Conservation (phyloP, 2,888 invertebrate genomes). For the Ptychoptera contaminata region DNA sequence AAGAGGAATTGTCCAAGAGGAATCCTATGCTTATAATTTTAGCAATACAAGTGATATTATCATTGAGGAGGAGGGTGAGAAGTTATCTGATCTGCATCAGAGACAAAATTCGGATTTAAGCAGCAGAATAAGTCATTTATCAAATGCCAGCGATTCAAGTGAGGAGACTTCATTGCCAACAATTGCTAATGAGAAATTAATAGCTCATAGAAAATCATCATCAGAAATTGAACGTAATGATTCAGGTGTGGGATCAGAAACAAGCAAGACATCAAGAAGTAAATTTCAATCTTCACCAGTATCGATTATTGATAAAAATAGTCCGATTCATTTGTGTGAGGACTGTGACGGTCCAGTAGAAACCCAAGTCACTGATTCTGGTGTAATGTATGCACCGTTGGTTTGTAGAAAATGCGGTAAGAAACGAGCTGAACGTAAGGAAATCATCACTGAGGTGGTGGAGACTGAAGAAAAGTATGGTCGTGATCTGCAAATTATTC, state of each 20-base stretch:
- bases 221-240: conserved; percentile 81
- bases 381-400: conserved; percentile 57
- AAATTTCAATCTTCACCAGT: conserved; percentile 42
- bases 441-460: conserved; percentile 87
- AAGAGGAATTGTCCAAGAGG: conserved; percentile 52
- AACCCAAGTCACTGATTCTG: conserved; percentile 53
- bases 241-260: conserved; percentile 85
- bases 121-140: conserved; percentile 58
- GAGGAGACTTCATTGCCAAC: conserved; percentile 61
- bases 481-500: conserved; percentile 76
- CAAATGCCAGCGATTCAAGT: conserved; percentile 71
- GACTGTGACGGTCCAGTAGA: conserved; percentile 76
- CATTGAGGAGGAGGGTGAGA: conserved; percentile 35
- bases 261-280: conserved; percentile 71
- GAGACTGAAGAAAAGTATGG: conserved; percentile 95
- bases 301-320: conserved; percentile 37
- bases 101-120: conserved; percentile 37
- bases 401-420: conserved; percentile 80
- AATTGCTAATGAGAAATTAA: conserved; percentile 36
- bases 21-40: conserved; percentile 49
- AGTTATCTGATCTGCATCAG: conserved; percentile 35
- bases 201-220: conserved; percentile 37
- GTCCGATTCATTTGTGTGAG: conserved; percentile 57
- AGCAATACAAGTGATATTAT: conserved; percentile 36
- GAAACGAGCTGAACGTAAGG: conserved; percentile 77